Evolutionary conservation across 1,140 invertebrate genomes (phyloP), one percentile per base, ranked within the genome.

Genomic region (Drosophila grimshawi): DNA sequence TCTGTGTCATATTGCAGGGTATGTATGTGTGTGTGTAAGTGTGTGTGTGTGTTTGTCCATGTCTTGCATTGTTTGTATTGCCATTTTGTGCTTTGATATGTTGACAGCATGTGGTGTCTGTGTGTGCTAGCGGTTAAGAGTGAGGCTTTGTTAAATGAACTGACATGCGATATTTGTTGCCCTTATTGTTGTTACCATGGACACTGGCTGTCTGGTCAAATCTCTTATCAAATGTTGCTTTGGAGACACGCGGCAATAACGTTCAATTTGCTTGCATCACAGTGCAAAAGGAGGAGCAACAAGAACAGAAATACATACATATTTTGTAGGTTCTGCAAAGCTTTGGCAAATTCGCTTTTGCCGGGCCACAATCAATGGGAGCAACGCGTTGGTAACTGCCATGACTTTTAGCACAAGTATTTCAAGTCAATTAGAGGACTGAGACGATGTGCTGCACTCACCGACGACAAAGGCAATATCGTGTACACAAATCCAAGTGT

Each of bases 401-500:
- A 64, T 55, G 11, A 65, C 39, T 70, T 66, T 48, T 46, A 29
- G 61, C 8, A 35, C 37, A 72, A 59, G 53, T 48, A 55, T 52
- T 67, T 70, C 49, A 37, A 59, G 74, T 70, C 80, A 89, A 89
- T 89, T 89, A 85, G 71, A 67, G 52, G 3, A 55, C 56, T 67
- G 68, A 75, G 72, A 68, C 51, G 19, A 19, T 64, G 53, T 11
- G 0, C 19, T 19, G 46, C 35, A 45, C 59, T 53, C 70, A 74
- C 55, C 63, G 46, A 43, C 46, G 62, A 57, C 39, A 39, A 53
- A 45, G 33, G 29, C 65, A 70, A 67, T 41, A 52, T 11, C 30
- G 6, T 41, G 27, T 1, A 60, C 55, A 37, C 46, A 30, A 51
- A 48, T n/a, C 37, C 52, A 56, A 33, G n/a, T 8, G 37, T 3